phyloP scores from a whole-genome alignment of 2,888 invertebrate genomes.

The Dicranocentrus wangi region DNA sequence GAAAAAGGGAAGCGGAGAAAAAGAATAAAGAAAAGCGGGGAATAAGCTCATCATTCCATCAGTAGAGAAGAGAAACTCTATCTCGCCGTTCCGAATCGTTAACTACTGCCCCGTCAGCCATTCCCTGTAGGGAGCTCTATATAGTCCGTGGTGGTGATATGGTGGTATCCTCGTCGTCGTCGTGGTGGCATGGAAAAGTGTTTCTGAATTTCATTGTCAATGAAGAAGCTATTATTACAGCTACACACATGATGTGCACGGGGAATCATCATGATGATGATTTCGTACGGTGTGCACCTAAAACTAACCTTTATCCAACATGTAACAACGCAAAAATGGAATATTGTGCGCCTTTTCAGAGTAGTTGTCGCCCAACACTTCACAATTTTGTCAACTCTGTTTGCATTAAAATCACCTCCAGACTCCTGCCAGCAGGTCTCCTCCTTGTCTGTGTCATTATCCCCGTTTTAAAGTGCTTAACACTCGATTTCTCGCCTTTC shows the following conservation, averaged over 20 bases:
- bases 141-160: slow-evolving; percentile 11
- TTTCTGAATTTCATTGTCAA: slow-evolving; percentile 20
- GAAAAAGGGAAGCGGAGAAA: slow-evolving; percentile 7
- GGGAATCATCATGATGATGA: slow-evolving; percentile 1
- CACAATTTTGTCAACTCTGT: background rate
- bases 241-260: background rate
- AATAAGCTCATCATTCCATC: slow-evolving; percentile 47
- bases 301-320: too few relatives aligned
- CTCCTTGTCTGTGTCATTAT: slow-evolving; percentile 41
- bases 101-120: slow-evolving; percentile 65
- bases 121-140: slow-evolving; percentile 25
- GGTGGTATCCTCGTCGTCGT: too few relatives aligned
- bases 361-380: background rate
- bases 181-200: too few relatives aligned
- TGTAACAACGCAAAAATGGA: too few relatives aligned
- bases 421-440: background rate
- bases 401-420: slow-evolving; percentile 27
- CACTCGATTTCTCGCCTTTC: slow-evolving; percentile 50
- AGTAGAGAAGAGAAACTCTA: slow-evolving; percentile 61
- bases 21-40: slow-evolving; percentile 10
- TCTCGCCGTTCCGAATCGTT: slow-evolving; percentile 70
- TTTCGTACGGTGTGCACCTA: background rate
- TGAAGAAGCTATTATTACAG: slow-evolving; percentile 19
- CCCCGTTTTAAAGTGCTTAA: slow-evolving; percentile 39
- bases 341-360: background rate